Conservation (phyloP, 2,888 invertebrate species). For the Chouioia cunea region DNA sequence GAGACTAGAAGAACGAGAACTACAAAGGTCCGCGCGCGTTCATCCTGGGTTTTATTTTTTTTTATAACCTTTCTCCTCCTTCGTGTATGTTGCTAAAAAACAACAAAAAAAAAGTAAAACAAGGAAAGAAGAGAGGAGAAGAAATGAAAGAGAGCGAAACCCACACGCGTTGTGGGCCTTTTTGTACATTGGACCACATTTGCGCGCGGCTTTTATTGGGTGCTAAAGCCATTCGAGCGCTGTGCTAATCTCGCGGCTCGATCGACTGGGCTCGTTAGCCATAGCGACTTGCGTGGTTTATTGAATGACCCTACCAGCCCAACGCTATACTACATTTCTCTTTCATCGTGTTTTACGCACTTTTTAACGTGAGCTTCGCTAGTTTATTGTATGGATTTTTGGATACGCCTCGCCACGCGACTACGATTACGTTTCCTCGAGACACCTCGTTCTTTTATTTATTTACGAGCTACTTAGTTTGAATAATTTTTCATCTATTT, state of each 20-base stretch:
- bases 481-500: too few species aligned
- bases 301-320: conserved; percentile 36
- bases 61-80: conserved; percentile 37
- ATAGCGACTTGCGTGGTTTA: conserved; percentile 41
- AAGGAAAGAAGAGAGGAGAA: neutral
- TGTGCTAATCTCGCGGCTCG: conserved; percentile 47
- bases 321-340: neutral
- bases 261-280: conserved; percentile 49
- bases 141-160: neutral
- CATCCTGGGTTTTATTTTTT: conserved; percentile 18
- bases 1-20: conserved; percentile 59
- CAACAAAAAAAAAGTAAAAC: neutral
- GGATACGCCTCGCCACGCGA: conserved; percentile 52
- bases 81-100: neutral
- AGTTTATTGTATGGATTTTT: conserved; percentile 37
- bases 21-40: conserved; percentile 59
- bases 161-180: conserved; percentile 8
- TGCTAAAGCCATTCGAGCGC: conserved; percentile 61
- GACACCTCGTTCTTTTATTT: too few species aligned
- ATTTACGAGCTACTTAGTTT: too few species aligned
- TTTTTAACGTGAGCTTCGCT: conserved; percentile 4
- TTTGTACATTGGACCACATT: conserved; percentile 42
- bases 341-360: conserved; percentile 31
- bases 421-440: conserved; percentile 34
- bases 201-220: conserved; percentile 58